These are phyloP conservation scores for Athripsodes cinereus DNA, from an alignment of 2,888 invertebrate species.

Conservation along the genomic window DNA sequence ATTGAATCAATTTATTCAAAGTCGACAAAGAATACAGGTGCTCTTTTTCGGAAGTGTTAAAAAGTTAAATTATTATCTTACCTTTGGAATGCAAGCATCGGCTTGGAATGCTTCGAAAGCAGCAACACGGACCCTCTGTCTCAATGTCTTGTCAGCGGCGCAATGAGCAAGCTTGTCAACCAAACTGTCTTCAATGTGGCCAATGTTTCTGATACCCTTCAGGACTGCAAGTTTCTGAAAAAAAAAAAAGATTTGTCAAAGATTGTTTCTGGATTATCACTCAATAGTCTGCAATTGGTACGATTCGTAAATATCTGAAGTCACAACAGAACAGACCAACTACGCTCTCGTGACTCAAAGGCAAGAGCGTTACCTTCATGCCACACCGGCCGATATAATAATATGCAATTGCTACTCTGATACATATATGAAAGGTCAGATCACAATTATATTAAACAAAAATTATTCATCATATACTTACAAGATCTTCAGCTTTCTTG, in stretches of 20 bases:
- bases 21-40: too few species aligned
- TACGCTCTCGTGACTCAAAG: too few species aligned
- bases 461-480: conserved; percentile 32
- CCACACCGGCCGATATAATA: too few species aligned
- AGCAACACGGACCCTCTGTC: conserved; percentile 66
- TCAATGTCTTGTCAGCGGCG: conserved; percentile 53
- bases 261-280: too few species aligned
- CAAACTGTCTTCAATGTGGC: conserved; percentile 57
- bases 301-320: too few species aligned
- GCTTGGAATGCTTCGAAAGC: conserved; percentile 73
- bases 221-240: conserved; percentile 59
- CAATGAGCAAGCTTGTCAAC: conserved; percentile 56
- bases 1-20: too few species aligned
- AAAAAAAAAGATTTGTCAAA: not conserved
- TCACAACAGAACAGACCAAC: too few species aligned
- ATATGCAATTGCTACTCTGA: too few species aligned
- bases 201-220: conserved; percentile 77
- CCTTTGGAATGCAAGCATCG: conserved; percentile 57
- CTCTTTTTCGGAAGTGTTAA: not conserved
- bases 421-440: too few species aligned
- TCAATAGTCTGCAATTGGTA: too few species aligned
- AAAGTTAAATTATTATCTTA: conserved; percentile 31
- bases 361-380: too few species aligned
- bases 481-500: conserved; percentile 60
- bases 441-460: too few species aligned